A percentile compares a stretch with the other conserved stretches of the same genome.
phyloP scores from a whole-genome alignment of 2,113 vertebrate genomes.

The Rousettus leschenaultii region DNA sequence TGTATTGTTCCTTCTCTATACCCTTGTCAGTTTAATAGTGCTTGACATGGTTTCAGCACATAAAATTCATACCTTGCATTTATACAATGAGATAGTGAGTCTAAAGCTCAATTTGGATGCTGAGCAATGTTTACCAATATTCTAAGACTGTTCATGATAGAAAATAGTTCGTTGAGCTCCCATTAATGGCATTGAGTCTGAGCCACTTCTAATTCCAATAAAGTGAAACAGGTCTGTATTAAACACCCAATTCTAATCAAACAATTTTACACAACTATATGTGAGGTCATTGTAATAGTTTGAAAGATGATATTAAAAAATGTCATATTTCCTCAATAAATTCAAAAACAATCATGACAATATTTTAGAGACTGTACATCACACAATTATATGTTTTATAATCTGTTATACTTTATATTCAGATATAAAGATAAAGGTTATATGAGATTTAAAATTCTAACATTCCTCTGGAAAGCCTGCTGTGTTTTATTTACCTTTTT shows the following conservation, averaged over 20 bases:
- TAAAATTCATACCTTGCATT: slow-evolving; percentile 26
- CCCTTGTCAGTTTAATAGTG: slow-evolving; percentile 30
- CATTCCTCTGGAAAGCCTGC: not conserved
- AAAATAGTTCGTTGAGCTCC: not conserved
- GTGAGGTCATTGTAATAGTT: not conserved
- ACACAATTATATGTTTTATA: not conserved
- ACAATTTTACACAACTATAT: not conserved
- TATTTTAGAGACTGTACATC: not conserved
- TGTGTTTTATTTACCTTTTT: not conserved
- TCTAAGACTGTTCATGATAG: not conserved
- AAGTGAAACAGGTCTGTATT: not conserved
- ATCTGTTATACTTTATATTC: not conserved
- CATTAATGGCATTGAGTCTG: not conserved
- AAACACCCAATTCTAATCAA: not conserved
- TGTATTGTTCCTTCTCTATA: not conserved
- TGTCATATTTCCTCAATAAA: not conserved
- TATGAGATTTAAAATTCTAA: not conserved
- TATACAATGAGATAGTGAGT: not conserved
- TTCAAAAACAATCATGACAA: not conserved
- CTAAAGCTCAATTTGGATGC: slow-evolving; percentile 31
- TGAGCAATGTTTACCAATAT: slow-evolving; percentile 42
- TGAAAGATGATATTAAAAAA: not conserved
- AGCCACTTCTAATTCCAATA: slow-evolving; percentile 1
- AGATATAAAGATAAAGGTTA: not conserved
- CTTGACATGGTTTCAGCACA: not conserved